Evolutionary conservation across 2,113 vertebrate species (phyloP).

Genomic region (Cervus canadensis): DNA sequence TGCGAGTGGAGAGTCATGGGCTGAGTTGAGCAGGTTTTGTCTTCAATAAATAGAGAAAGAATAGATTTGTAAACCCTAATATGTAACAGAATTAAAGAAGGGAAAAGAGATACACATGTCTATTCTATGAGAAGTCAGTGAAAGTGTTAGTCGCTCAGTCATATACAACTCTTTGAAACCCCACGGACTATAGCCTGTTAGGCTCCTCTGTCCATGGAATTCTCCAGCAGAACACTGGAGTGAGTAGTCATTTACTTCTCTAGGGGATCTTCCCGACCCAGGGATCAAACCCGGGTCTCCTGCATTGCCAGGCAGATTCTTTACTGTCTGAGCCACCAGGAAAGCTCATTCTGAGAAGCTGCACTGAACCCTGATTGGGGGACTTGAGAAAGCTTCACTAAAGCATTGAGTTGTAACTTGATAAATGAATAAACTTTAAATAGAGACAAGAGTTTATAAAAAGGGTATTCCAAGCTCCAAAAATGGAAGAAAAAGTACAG

Average conservation of each 20-base stretch:
- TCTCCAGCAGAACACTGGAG: background rate
- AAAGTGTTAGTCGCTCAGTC: background rate
- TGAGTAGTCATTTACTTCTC: background rate
- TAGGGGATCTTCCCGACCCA: background rate
- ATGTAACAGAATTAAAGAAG: background rate
- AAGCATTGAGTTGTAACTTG: background rate
- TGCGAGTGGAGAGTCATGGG: background rate
- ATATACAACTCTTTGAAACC: background rate
- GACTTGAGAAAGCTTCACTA: background rate
- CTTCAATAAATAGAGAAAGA: background rate
- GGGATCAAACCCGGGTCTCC: background rate
- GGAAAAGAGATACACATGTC: background rate
- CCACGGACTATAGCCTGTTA: rapidly evolving
- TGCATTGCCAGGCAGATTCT: background rate
- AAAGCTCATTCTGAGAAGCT: background rate
- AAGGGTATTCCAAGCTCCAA: background rate
- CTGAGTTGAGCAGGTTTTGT: background rate
- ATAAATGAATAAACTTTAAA: background rate
- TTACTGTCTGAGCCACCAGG: background rate
- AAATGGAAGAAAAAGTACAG: background rate
- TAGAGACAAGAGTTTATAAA: background rate
- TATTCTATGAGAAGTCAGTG: background rate
- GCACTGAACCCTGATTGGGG: background rate
- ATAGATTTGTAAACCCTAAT: background rate
- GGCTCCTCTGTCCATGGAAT: background rate